phyloP scores from a whole-genome alignment of 2,797 vertebrate genomes.

The Acipenser ruthenus region DNA sequence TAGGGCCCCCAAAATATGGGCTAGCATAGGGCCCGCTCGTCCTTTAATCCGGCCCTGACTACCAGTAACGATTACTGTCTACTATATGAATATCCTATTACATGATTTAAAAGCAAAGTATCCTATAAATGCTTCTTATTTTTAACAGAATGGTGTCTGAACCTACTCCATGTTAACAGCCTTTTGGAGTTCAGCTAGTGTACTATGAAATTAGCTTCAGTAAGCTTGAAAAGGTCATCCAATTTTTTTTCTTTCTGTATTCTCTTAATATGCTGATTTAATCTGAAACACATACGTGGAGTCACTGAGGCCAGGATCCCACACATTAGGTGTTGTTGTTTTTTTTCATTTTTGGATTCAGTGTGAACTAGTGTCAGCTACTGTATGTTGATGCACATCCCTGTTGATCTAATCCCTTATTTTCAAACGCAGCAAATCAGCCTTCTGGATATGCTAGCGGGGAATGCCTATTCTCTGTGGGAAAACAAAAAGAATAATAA shows the following conservation, averaged over 20 bases:
- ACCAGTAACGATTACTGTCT: too few species aligned
- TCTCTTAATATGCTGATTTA: slow-evolving; percentile 6
- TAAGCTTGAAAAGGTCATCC: too few species aligned
- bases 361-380: slow-evolving; percentile 36
- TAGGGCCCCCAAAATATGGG: too few species aligned
- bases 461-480: slow-evolving; percentile 42
- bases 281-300: not conserved
- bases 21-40: too few species aligned
- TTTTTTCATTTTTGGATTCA: slow-evolving; percentile 12
- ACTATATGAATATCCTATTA: too few species aligned
- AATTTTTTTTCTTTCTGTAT: not conserved
- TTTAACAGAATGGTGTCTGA: too few species aligned
- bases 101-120: too few species aligned
- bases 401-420: slow-evolving; percentile 35
- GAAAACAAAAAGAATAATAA: slow-evolving; percentile 43
- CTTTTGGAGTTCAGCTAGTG: too few species aligned
- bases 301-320: not conserved
- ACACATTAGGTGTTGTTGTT: not conserved
- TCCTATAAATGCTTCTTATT: too few species aligned
- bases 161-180: too few species aligned
- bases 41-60: too few species aligned
- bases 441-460: slow-evolving; percentile 35
- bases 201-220: too few species aligned
- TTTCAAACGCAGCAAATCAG: slow-evolving; percentile 26
- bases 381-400: slow-evolving; percentile 24